These are phyloP conservation scores for Apamea anceps DNA, from an alignment of 2,888 invertebrate genomes.

Conservation along the genomic window DNA sequence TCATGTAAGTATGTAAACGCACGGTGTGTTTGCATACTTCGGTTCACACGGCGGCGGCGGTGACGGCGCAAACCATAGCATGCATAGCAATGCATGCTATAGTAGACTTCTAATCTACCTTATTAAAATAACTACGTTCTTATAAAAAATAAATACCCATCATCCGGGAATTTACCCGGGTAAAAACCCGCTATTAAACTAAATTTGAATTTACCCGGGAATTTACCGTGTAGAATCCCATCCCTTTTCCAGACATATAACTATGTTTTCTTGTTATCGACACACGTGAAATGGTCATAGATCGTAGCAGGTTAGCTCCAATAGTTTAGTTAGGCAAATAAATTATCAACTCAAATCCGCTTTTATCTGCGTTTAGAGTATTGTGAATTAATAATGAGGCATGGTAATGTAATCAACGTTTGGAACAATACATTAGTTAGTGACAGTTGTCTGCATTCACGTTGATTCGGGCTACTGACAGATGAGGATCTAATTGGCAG, in stretches of 20 bases:
- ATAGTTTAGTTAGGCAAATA: background rate
- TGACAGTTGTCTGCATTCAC: background rate
- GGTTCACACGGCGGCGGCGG: no score
- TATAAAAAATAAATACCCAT: no score
- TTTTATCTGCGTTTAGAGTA: constrained; percentile 12
- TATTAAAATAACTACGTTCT: no score
- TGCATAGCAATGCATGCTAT: no score
- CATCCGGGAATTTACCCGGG: no score
- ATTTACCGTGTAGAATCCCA: no score
- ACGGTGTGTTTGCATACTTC: no score
- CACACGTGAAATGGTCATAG: background rate
- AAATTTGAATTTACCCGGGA: no score
- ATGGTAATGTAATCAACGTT: constrained; percentile 17
- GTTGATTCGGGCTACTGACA: background rate
- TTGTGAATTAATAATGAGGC: constrained; percentile 30
- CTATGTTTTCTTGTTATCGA: background rate
- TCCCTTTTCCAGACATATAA: background rate
- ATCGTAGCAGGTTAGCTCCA: background rate
- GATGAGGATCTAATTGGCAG: constrained; percentile 17
- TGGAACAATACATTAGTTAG: constrained; percentile 34
- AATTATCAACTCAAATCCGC: constrained; percentile 25
- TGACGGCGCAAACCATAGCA: no score
- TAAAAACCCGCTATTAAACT: no score
- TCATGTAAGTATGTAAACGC: background rate
- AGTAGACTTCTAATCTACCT: no score